Base-by-base conservation (phyloP, 2,888 invertebrate species). In the Agrotis exclamationis region DNA sequence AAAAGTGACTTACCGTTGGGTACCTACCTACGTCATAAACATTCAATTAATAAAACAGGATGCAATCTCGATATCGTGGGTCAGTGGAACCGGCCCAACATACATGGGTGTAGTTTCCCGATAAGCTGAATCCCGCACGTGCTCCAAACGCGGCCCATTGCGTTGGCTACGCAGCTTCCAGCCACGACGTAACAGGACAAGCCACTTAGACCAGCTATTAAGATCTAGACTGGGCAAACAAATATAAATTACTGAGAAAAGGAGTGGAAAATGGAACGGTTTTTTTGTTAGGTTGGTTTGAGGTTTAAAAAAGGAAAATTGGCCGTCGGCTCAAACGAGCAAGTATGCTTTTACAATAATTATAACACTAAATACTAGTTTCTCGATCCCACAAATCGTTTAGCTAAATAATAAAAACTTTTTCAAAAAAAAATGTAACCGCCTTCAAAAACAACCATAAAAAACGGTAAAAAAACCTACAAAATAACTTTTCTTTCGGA, bases 91-190 rank as follows among this genome's bases (percentile, higher is more conserved):
- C 53, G 56, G 22, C 18, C 51, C 0, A n/a, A 20, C 51, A 47
- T 70, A 16, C 28, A 64, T 51, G 62, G 63, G 33, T 63, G 62
- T 59, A 67, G 68, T 63, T 65, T 69, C 62, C 56, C 66, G 74
- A 80, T 82, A 77, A 70, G 68, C 51, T 54, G 24, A 16, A 33
- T 57, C n/a, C 33, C 57, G 83, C 63, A 77, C 87, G 87, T 86
- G 87, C 83, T 68, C 63, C 33, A 45, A 18, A 18, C 51, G 18
- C 65, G 51, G 45, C 70, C 58, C 45, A 58, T 28, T 58, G 50
- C 47, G 76, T 87, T 84, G 72, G 85, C 70, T 68, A 82, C 80
- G 78, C 77, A 45, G 64, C 71, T 70, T 51, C 73, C 54, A 53
- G 47, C 63, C n/a, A 53, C 54, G 14, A 45, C 58, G 22, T 47